phyloP scores from a whole-genome alignment of 2,888 invertebrate genomes.

The Salticus scenicus region DNA sequence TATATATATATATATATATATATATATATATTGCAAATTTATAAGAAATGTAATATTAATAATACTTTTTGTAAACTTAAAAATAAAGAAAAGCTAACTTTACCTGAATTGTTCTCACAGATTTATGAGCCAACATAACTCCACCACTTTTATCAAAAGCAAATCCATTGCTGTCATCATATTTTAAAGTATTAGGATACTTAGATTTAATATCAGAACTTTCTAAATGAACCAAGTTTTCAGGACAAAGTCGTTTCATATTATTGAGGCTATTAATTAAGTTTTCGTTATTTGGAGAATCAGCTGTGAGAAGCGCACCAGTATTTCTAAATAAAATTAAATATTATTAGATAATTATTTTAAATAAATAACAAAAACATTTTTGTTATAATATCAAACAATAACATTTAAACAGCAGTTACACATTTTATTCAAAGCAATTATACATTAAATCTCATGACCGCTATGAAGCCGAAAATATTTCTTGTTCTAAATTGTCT shows the following conservation, averaged over 20 bases:
- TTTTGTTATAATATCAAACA: too few species aligned
- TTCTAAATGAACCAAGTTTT: neutral
- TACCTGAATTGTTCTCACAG: constrained; percentile 74
- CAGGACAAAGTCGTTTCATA: constrained; percentile 29
- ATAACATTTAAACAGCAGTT: too few species aligned
- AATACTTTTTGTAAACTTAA: too few species aligned
- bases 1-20: too few species aligned
- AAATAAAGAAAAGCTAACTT: neutral
- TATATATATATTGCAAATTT: too few species aligned
- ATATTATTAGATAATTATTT: too few species aligned
- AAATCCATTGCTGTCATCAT: neutral
- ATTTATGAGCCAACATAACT: constrained; percentile 65
- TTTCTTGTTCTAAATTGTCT: too few species aligned
- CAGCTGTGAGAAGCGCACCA: constrained; percentile 1
- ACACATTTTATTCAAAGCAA: too few species aligned
- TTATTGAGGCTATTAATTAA: neutral
- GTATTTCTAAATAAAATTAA: constrained; percentile 25
- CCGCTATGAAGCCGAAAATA: too few species aligned
- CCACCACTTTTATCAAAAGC: constrained; percentile 66
- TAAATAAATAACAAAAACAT: too few species aligned
- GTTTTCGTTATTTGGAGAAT: neutral
- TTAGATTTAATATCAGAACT: neutral
- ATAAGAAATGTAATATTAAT: too few species aligned
- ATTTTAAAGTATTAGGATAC: constrained; percentile 16
- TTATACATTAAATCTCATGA: too few species aligned